Evolutionary conservation across 2,888 invertebrate species (phyloP).

Genomic region (Ophion ventricosus): DNA sequence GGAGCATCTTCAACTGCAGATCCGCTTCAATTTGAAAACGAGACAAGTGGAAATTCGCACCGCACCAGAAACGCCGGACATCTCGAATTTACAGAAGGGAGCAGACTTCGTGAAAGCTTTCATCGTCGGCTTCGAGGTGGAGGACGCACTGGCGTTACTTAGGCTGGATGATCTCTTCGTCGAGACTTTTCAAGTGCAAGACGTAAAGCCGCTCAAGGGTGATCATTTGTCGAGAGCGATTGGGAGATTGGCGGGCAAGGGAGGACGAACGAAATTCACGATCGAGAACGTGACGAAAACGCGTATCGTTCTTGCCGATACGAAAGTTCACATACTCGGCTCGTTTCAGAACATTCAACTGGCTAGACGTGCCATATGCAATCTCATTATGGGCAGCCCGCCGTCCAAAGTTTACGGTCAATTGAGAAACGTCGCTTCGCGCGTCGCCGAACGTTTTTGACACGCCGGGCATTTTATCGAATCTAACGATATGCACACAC

Average conservation of each 20-base stretch:
- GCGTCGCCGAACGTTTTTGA: slow-evolving; percentile 93
- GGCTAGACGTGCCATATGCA: slow-evolving; percentile 97
- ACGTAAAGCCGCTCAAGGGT: slow-evolving; percentile 97
- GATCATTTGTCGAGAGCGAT: slow-evolving; percentile 98
- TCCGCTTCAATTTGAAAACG: slow-evolving; percentile 96
- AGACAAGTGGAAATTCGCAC: slow-evolving; percentile 94
- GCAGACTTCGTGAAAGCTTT: slow-evolving; percentile 99
- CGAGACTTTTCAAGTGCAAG: slow-evolving; percentile 98
- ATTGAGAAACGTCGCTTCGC: slow-evolving; percentile 92
- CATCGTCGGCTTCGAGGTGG: slow-evolving; percentile 97
- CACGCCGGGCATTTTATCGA: background rate
- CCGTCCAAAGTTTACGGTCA: slow-evolving; percentile 99
- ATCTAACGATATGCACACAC: slow-evolving; percentile 39
- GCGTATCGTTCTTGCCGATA: slow-evolving; percentile 97
- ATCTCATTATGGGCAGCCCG: slow-evolving; percentile 97
- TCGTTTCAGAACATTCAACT: slow-evolving; percentile 98
- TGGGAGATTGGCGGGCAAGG: slow-evolving; percentile 98
- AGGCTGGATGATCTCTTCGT: slow-evolving; percentile 98
- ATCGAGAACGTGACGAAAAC: slow-evolving; percentile 99
- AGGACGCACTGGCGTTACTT: slow-evolving; percentile 97
- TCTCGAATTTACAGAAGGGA: slow-evolving; percentile 96
- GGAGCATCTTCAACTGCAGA: slow-evolving; percentile 96
- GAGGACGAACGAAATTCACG: slow-evolving; percentile 98
- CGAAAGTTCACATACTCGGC: slow-evolving; percentile 98
- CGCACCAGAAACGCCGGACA: slow-evolving; percentile 90